phyloP scores from a whole-genome alignment of 2,888 invertebrate genomes.

The Salpingus planirostris region DNA sequence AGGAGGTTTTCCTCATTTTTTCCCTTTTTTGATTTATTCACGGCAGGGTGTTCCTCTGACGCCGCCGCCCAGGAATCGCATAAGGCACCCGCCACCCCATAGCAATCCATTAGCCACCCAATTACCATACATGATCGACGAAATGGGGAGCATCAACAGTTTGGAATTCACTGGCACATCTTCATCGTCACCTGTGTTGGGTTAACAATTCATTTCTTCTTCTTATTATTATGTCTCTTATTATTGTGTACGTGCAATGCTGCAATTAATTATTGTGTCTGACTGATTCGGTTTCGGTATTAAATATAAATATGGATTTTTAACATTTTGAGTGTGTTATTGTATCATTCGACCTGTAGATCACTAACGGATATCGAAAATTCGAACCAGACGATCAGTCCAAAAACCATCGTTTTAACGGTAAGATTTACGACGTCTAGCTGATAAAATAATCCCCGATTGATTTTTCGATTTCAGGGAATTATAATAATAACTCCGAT shows the following conservation, averaged over 20 bases:
- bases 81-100: slow-evolving; percentile 35
- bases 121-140: slow-evolving; percentile 55
- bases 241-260: slow-evolving; percentile 6
- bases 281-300: slow-evolving; percentile 10
- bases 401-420: no score
- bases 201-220: slow-evolving; percentile 12
- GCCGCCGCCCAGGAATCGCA: slow-evolving; percentile 28
- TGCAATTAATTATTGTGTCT: slow-evolving; percentile 2
- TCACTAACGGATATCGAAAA: no score
- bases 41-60: slow-evolving; percentile 18
- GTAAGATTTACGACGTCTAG: no score
- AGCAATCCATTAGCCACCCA: slow-evolving; percentile 43
- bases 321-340: slow-evolving; percentile 7
- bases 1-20: no score
- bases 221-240: slow-evolving; percentile 3
- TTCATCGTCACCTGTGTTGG: slow-evolving; percentile 15
- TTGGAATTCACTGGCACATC: slow-evolving; percentile 37
- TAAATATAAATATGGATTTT: slow-evolving; percentile 12
- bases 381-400: no score
- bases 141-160: slow-evolving; percentile 45
- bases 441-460: no score
- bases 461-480: no score
- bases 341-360: no score
- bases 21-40: neutral
- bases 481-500: no score